Evolutionary conservation across 2,797 vertebrate species (phyloP).

Genomic region (Dipus sagitta): DNA sequence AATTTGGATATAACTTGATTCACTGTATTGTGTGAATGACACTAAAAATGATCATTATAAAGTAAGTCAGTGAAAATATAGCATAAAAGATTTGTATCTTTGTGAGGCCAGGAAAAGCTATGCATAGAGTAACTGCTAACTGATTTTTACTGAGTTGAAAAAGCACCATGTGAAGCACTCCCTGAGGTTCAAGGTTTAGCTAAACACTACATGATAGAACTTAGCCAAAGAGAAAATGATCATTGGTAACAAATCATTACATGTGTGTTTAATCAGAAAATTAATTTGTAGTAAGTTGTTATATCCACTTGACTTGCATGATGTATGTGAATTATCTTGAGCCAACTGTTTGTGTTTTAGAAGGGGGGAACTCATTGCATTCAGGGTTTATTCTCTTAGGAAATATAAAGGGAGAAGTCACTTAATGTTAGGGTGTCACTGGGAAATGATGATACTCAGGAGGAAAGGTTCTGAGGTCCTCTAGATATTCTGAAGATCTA

Average conservation of each 20-base stretch:
- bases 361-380: neutral
- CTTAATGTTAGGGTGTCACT: neutral
- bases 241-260: neutral
- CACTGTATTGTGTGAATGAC: neutral
- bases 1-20: neutral
- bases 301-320: neutral
- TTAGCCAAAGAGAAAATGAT: constrained; percentile 5
- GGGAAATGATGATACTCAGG: neutral
- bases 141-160: neutral
- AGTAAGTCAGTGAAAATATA: neutral
- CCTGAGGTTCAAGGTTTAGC: neutral
- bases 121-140: neutral
- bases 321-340: neutral
- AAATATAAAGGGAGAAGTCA: neutral
- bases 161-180: neutral
- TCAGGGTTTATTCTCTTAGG: neutral
- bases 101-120: neutral
- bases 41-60: neutral
- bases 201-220: neutral
- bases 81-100: neutral
- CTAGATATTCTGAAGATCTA: neutral
- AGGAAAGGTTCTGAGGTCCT: neutral
- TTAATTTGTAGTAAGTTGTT: constrained; percentile 9
- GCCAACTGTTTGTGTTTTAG: neutral
- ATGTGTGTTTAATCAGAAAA: constrained; percentile 31